Evolutionary conservation across 2,888 invertebrate genomes (phyloP).

Genomic region (Exocentrus adspersus): DNA sequence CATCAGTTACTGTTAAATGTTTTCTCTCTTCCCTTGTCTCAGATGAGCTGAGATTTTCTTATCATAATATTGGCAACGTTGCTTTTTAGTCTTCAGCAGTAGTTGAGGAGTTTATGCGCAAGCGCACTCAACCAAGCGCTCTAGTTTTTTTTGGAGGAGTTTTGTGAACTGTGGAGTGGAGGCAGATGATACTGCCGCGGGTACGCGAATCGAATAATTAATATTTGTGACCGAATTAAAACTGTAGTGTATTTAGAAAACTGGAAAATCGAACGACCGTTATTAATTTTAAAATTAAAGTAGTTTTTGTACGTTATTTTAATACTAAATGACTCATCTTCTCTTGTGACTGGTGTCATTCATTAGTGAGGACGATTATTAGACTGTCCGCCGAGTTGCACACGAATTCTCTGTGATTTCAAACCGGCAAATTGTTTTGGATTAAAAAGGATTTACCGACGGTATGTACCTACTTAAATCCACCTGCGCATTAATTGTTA

Average conservation of each 20-base stretch:
- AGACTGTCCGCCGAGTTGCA: slow-evolving; percentile 38
- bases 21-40: too few relatives aligned
- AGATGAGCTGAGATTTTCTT: too few relatives aligned
- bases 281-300: slow-evolving; percentile 11
- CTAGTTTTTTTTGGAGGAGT: slow-evolving; percentile 40
- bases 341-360: slow-evolving; percentile 51
- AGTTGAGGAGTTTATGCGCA: too few relatives aligned
- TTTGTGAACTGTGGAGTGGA: too few relatives aligned
- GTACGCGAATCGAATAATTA: slow-evolving; percentile 55
- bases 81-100: too few relatives aligned
- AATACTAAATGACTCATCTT: slow-evolving; percentile 57
- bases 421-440: slow-evolving; percentile 35
- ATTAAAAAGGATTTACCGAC: slow-evolving; percentile 38
- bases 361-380: slow-evolving; percentile 36
- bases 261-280: slow-evolving; percentile 7
- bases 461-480: slow-evolving; percentile 34
- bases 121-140: slow-evolving; percentile 27
- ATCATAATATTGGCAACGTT: too few relatives aligned
- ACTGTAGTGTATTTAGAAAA: slow-evolving; percentile 28
- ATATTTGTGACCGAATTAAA: slow-evolving; percentile 36
- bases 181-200: slow-evolving; percentile 54
- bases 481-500: slow-evolving; percentile 12
- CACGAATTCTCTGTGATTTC: slow-evolving; percentile 32
- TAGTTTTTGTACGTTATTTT: slow-evolving; percentile 25
- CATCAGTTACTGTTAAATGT: too few relatives aligned